Percentiles rank a stretch among this genome's conserved stretches.
Evolutionary conservation across 2,797 vertebrate species (phyloP).

Genomic region (Momotus momota): DNA sequence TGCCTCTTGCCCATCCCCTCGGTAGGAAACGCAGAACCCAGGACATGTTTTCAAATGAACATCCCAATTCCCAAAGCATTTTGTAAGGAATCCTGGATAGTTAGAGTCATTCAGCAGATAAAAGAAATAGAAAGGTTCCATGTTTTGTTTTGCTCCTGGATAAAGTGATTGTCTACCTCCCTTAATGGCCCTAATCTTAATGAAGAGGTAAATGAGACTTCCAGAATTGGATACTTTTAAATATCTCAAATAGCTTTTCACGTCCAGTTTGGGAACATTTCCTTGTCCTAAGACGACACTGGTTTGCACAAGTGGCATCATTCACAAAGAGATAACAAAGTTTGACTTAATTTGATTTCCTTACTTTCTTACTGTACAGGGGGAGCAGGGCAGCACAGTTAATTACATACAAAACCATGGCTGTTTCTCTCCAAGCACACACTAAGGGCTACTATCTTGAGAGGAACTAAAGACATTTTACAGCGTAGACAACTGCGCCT

Average conservation of each 20-base stretch:
- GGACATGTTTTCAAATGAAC: neutral
- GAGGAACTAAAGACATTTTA: neutral
- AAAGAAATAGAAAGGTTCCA: neutral
- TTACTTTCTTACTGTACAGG: neutral
- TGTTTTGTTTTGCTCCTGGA: neutral
- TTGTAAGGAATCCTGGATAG: neutral
- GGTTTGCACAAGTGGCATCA: neutral
- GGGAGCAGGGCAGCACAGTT: neutral
- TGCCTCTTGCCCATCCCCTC: neutral
- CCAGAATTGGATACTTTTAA: neutral
- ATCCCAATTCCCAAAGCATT: neutral
- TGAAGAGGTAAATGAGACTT: conserved; percentile 6
- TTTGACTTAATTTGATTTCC: neutral
- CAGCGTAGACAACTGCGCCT: neutral
- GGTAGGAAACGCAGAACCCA: neutral
- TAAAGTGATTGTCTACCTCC: neutral
- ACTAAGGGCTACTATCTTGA: neutral
- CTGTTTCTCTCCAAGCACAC: neutral
- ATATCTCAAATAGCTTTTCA: neutral
- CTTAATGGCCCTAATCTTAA: conserved; percentile 1
- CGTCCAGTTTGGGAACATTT: neutral
- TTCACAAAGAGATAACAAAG: neutral
- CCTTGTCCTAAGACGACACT: neutral
- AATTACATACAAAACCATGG: neutral
- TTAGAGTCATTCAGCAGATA: neutral